Conservation (phyloP, 1,140 invertebrate species). For the Trachymyrmex septentrionalis region DNA sequence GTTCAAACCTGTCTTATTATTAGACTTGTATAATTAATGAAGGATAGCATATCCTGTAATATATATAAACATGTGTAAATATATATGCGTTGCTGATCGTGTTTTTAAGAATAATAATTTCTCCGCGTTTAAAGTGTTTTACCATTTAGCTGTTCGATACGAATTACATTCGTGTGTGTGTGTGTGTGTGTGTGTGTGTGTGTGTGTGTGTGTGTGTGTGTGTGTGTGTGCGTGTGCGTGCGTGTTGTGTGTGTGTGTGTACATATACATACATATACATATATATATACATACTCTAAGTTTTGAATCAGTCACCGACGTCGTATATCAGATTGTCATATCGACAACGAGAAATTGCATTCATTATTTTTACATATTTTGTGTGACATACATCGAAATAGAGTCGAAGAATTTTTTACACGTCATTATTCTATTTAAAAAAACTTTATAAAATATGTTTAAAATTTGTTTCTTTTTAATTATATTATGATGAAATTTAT, state of each 20-base stretch:
- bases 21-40: slow-evolving; percentile 50
- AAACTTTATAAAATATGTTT: not conserved
- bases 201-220: too few species aligned
- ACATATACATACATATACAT: too few species aligned
- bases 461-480: not conserved
- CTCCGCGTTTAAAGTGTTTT: slow-evolving; percentile 29
- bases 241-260: too few species aligned
- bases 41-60: slow-evolving; percentile 31
- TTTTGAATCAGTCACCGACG: slow-evolving; percentile 6
- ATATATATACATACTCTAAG: not conserved
- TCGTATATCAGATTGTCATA: not conserved
- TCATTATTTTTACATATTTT: not conserved
- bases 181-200: too few species aligned
- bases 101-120: slow-evolving; percentile 26
- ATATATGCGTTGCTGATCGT: slow-evolving; percentile 36
- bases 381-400: not conserved
- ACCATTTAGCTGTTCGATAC: slow-evolving; percentile 21
- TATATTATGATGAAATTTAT: slow-evolving; percentile 2
- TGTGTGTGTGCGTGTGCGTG: too few species aligned
- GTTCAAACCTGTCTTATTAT: slow-evolving; percentile 25
- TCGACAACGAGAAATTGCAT: not conserved
- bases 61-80: slow-evolving; percentile 26
- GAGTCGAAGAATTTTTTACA: not conserved
- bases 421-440: not conserved
- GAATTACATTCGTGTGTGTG: not conserved